These are phyloP conservation scores for Drosophila truncata DNA, from an alignment of 1,140 invertebrate genomes.

Conservation along the genomic window DNA sequence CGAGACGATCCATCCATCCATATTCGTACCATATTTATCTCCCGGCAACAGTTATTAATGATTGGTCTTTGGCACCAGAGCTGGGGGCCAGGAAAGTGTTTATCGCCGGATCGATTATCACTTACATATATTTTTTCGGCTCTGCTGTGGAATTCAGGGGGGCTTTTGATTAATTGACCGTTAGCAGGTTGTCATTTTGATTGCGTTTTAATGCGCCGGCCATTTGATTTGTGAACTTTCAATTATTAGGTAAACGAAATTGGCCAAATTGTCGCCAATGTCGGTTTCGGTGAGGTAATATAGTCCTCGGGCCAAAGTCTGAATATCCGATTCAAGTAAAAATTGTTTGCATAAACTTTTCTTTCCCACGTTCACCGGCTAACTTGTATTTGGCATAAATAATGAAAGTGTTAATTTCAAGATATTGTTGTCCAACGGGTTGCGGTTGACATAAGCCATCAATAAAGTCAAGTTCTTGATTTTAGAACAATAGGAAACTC, in stretches of 20 bases:
- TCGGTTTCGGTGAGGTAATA: slow-evolving; percentile 38
- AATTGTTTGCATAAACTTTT: slow-evolving; percentile 7
- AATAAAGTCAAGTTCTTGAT: slow-evolving; percentile 1
- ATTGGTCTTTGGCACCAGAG: slow-evolving; percentile 31
- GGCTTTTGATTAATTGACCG: slow-evolving; percentile 47
- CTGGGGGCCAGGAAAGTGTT: slow-evolving; percentile 61
- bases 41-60: slow-evolving; percentile 47
- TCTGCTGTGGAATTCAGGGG: slow-evolving; percentile 15
- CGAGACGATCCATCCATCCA: slow-evolving; percentile 15
- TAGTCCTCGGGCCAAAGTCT: slow-evolving; percentile 8
- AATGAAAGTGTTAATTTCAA: slow-evolving; percentile 26
- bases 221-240: slow-evolving; percentile 41
- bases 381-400: slow-evolving; percentile 20
- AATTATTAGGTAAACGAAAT: slow-evolving; percentile 63
- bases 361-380: slow-evolving; percentile 31
- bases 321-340: slow-evolving; percentile 3
- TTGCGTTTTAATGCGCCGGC: slow-evolving; percentile 63
- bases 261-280: slow-evolving; percentile 24
- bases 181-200: slow-evolving; percentile 71
- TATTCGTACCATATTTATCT: slow-evolving; percentile 39
- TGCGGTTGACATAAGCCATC: slow-evolving; percentile 13
- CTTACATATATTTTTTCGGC: slow-evolving; percentile 52
- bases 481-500: slow-evolving; percentile 12
- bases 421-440: slow-evolving; percentile 21
- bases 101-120: slow-evolving; percentile 64